Base-by-base conservation (phyloP, 2,113 vertebrate genomes). In the Bagarius yarrelli region DNA sequence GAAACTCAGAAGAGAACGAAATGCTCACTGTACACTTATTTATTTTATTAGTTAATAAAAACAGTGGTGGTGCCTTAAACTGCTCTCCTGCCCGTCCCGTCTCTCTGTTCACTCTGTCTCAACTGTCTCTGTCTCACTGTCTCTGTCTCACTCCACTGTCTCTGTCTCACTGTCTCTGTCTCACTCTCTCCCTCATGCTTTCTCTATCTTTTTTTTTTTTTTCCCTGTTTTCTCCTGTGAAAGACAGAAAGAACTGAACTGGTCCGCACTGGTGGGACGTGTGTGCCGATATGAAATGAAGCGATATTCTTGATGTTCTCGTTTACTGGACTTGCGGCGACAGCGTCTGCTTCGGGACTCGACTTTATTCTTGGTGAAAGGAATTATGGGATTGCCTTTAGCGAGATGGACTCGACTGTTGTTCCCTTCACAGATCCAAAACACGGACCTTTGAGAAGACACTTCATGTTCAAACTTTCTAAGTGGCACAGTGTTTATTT, bases 31-130 rank as follows among this genome's bases (percentile, higher is more conserved):
- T 83, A 83, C 78, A 85, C 73, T 83, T 85, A 85, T 85, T 85
- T 85, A 85, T 85, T 85, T 85, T 83, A 64, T 80, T 85, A 81
- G 74, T 81, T 73, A 83, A 83, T 83, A 67, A 85, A 69, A 83
- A 97, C 50, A 94, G 96, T 0, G 96, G 98, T 0, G 95, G 95
- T 84, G 85, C 82, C 82, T 84, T 84, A 83, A 83, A 83, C 59
- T 36, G 63, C 79, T 83, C 74, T 83, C 74, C 79, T 36, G 32
- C 83, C 74, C 76, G 14, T n/a, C n/a, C n/a, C n/a, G n/a, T n/a
- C n/a, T n/a, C n/a, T n/a, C n/a, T n/a, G n/a, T n/a, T n/a, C n/a
- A n/a, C n/a, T 47, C 44, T 40, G 36, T 40, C 44, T 47, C 44
- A 40, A n/a, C n/a, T n/a, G n/a, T 56, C 69, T 80, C 25, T 77